Conservation (phyloP, 2,797 vertebrate species). For the Pantherophis alleghaniensis region DNA sequence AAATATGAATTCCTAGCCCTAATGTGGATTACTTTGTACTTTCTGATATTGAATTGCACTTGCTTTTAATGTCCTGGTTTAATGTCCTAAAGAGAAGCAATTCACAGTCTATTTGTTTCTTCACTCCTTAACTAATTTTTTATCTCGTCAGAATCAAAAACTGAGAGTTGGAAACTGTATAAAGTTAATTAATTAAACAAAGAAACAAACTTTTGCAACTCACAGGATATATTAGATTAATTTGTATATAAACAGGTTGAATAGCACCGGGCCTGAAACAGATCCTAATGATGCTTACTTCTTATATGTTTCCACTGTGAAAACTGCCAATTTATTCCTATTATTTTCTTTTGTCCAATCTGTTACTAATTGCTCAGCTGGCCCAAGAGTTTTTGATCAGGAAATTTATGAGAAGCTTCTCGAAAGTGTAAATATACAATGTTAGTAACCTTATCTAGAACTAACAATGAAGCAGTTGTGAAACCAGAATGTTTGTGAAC, state of each 20-base stretch:
- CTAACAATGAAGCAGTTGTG: neutral
- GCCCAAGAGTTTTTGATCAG: neutral
- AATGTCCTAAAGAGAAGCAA: neutral
- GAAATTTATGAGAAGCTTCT: neutral
- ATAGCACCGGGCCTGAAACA: neutral
- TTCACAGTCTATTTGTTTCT: neutral
- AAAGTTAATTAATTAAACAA: neutral
- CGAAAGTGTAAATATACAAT: neutral
- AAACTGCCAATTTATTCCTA: neutral
- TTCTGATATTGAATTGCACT: neutral
- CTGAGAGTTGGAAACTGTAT: neutral
- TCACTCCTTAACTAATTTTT: neutral
- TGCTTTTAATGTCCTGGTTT: neutral
- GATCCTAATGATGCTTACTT: neutral
- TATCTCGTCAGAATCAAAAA: neutral
- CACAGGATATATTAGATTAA: neutral
- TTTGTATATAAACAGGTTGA: neutral
- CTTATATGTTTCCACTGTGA: neutral
- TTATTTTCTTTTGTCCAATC: neutral
- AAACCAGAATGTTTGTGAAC: neutral
- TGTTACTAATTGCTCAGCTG: neutral
- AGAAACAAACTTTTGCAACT: neutral
- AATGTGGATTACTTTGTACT: neutral
- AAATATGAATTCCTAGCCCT: neutral
- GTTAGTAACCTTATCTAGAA: neutral